A percentile compares a stretch with the other conserved stretches of the same genome.
These are phyloP conservation scores for Melanaphis sacchari DNA, from an alignment of 1,140 invertebrate genomes.

Conservation along the genomic window DNA sequence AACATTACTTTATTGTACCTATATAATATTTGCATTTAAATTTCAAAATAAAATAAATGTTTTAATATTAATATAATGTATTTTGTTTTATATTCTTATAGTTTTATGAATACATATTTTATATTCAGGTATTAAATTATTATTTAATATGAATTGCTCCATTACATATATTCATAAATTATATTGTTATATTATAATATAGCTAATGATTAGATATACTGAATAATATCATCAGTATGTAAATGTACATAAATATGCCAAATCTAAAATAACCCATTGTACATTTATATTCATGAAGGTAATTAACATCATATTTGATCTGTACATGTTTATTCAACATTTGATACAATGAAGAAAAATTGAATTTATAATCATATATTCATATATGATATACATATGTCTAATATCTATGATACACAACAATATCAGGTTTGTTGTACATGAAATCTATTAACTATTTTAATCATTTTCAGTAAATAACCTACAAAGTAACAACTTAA, in stretches of 20 bases:
- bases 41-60: background rate
- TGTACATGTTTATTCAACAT: background rate
- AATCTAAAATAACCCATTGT: background rate
- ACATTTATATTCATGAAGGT: background rate
- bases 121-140: background rate
- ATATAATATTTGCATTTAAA: background rate
- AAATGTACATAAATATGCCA: background rate
- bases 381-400: no score
- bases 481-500: background rate
- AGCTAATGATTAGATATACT: background rate
- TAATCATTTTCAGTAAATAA: background rate
- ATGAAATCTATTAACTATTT: background rate
- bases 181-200: background rate
- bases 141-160: background rate
- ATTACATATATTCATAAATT: background rate
- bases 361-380: no score
- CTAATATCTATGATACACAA: background rate
- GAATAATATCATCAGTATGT: background rate
- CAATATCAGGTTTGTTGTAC: background rate
- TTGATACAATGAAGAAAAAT: background rate
- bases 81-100: background rate
- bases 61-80: background rate
- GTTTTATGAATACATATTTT: background rate
- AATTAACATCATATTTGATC: background rate
- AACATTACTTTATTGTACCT: background rate